Base-by-base conservation (phyloP, 2,797 vertebrate species). In the Aplochiton taeniatus region DNA sequence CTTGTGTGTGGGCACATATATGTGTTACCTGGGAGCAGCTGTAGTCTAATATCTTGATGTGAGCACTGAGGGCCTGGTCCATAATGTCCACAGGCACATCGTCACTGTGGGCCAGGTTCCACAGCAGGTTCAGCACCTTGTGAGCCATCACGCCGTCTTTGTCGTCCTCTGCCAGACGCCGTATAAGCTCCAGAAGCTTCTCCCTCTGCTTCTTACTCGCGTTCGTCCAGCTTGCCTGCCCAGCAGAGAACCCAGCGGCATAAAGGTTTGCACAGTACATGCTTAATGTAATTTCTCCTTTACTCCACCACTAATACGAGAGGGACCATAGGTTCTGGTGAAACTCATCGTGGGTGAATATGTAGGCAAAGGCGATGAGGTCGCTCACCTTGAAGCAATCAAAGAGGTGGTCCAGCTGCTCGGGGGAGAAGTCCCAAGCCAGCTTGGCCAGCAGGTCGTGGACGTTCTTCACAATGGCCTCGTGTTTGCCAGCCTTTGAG, bases 101-200 rank as follows among this genome's bases (percentile, higher is more conserved):
- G 76, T 99, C 98, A 65, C 98, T 99, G 87, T 99, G 98, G 57
- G 98, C 98, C 87, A 99, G 88, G 90, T 99, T 99, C 98, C 97
- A 99, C 74, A 99, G 74, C 52, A 99, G 92, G 84, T 98, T 99
- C 64, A 99, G 93, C 64, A 99, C 98, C 88, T 99, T 99, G 87
- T 99, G 98, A 74, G 98, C 98, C 97, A 99, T 99, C 69, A 99
- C 98, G 1, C 98, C 98, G 62, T 99, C 98, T 86, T 99, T 99
- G 86, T 99, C 98, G 75, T 99, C 98, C 88, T 99, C 98, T 13
- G 98, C 98, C 81, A 99, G 93, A 65, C 98, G 95, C 55, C 98
- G 93, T 75, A 99, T 99, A 61, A 99, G 88, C 77, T 99, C 98
- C 56, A 99, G 89, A 41, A 99, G 88, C 73, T 99, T 99, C 87